These are phyloP conservation scores for Heterodera schachtii DNA, from an alignment of 1,140 invertebrate species.

Conservation along the genomic window DNA sequence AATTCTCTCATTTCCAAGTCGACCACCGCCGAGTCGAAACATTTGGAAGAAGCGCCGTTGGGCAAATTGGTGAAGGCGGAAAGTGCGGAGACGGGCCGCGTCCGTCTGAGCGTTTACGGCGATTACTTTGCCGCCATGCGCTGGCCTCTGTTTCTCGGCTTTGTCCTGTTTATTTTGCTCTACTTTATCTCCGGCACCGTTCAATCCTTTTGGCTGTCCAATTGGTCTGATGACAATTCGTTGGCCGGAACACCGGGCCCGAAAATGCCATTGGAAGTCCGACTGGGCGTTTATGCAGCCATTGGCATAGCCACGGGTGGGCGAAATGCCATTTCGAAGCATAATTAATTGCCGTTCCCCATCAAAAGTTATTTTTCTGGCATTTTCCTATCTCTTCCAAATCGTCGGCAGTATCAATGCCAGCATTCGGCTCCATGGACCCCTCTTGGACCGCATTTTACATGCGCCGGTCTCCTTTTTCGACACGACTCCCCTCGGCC, in stretches of 20 bases:
- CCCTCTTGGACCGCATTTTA: slow-evolving; percentile 78
- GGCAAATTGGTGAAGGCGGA: slow-evolving; percentile 50
- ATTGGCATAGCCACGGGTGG: slow-evolving; percentile 15
- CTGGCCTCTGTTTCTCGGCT: slow-evolving; percentile 36
- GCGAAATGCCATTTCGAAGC: neutral
- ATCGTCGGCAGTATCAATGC: slow-evolving; percentile 70
- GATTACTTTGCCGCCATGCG: slow-evolving; percentile 65
- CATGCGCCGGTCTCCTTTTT: slow-evolving; percentile 74
- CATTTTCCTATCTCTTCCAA: slow-evolving; percentile 58
- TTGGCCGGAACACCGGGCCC: neutral
- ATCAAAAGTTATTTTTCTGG: slow-evolving; percentile 47
- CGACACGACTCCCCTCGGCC: slow-evolving; percentile 73
- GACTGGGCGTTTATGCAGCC: slow-evolving; percentile 23
- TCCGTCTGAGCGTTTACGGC: slow-evolving; percentile 60
- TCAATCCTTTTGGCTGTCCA: slow-evolving; percentile 64
- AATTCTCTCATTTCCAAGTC: neutral
- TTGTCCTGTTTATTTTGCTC: slow-evolving; percentile 50
- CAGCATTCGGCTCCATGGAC: slow-evolving; percentile 76
- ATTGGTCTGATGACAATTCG: slow-evolving; percentile 64
- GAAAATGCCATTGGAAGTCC: slow-evolving; percentile 10
- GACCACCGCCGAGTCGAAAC: slow-evolving; percentile 2
- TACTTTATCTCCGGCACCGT: slow-evolving; percentile 52
- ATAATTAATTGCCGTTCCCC: neutral
- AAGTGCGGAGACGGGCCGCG: slow-evolving; percentile 59
- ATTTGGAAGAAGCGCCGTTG: neutral